Base-by-base conservation (phyloP, 2,113 vertebrate genomes). In the Calonectris borealis region DNA sequence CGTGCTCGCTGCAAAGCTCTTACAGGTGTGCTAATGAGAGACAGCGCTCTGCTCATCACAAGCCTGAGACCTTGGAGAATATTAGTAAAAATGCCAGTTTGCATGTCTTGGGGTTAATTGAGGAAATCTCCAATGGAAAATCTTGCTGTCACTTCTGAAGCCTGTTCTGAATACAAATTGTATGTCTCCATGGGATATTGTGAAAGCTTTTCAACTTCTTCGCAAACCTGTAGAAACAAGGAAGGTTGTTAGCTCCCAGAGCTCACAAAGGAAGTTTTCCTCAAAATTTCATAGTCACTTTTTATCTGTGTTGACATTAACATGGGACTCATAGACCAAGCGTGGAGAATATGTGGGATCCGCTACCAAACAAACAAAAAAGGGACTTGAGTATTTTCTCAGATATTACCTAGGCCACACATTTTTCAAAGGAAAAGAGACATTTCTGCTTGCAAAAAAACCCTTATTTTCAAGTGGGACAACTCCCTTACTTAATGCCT, bases 71-170 rank as follows among this genome's bases (percentile, higher is more conserved):
- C 93, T 89, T 69, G 70, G 88, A 96, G 93, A 84, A 91, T 92
- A 94, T 94, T 85, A 80, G 88, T 58, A 91, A 96, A 97, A 97
- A 93, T 83, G 91, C 95, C 95, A 96, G 80, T 97, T 97, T 97
- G 86, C 91, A 77, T 80, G 94, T 85, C 91, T 93, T 97, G 95
- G 95, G 95, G 91, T 96, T 97, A 97, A 97, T 93, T 97, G 96
- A 95, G 93, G 97, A 96, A 95, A 94, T 96, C 93, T 97, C 93
- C 1, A 1, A 85, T 77, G 95, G 88, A 95, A 96, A 95, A 95
- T 91, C 81, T 94, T 38, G 49, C 94, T 97, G 96, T 93, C 93
- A 71, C 66, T 95, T 83, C 75, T 32, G 90, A 66, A 83, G 68
- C 79, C 32, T 6, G 85, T 44, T 95, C 93, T 83, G 96, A 96